A percentile compares a stretch with the other conserved stretches of the same genome.
Evolutionary conservation across 2,797 vertebrate genomes (phyloP).

Genomic region (Eupleurogrammus muticus): DNA sequence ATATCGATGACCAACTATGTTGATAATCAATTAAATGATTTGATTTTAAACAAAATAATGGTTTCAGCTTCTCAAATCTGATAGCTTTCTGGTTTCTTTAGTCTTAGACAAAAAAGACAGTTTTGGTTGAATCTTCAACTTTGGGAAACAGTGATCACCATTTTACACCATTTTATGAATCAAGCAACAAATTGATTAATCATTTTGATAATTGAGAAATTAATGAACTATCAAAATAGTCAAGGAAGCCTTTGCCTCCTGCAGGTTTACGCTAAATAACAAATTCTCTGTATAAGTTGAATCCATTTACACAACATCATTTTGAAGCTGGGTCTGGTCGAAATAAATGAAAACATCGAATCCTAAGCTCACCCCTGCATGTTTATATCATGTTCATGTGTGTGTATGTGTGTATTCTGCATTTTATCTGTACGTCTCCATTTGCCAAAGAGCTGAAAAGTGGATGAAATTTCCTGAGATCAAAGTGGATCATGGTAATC

Average conservation of each 20-base stretch:
- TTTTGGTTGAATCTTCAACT: too few relatives aligned
- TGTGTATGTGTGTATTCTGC: slow-evolving; percentile 5
- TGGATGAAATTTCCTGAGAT: slow-evolving; percentile 66
- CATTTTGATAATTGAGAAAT: background rate
- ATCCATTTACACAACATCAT: slow-evolving; percentile 29
- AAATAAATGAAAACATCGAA: slow-evolving; percentile 8
- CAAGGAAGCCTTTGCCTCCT: background rate
- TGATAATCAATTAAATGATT: too few relatives aligned
- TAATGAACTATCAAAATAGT: too few relatives aligned
- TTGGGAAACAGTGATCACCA: too few relatives aligned
- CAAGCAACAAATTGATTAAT: background rate
- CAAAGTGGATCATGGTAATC: slow-evolving; percentile 73
- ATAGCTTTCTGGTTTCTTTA: too few relatives aligned
- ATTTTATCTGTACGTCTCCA: slow-evolving; percentile 45
- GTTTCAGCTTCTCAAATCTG: too few relatives aligned
- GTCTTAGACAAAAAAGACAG: too few relatives aligned
- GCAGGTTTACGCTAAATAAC: slow-evolving; percentile 27
- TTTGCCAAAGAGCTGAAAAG: slow-evolving; percentile 50
- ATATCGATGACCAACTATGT: too few relatives aligned
- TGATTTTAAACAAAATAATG: too few relatives aligned
- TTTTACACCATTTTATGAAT: background rate
- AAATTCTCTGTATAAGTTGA: slow-evolving; percentile 17
- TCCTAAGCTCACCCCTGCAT: slow-evolving; percentile 5
- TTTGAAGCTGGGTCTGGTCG: background rate
- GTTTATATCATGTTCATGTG: background rate